Evolutionary conservation across 2,113 vertebrate genomes (phyloP).

Genomic region (Speoplatyrhinus poulsoni): DNA sequence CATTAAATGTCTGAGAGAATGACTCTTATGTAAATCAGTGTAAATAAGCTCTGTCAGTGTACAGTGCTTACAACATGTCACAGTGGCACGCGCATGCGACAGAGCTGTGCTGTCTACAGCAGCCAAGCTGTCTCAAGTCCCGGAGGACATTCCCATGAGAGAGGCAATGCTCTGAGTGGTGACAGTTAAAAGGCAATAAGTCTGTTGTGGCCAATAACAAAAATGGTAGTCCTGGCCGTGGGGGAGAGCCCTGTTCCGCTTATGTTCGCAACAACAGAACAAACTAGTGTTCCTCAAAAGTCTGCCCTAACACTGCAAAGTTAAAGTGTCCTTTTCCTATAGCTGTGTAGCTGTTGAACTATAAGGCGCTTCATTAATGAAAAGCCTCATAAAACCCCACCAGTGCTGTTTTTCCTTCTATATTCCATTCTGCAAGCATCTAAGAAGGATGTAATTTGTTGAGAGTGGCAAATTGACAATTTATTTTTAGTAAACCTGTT

Average conservation of each 20-base stretch:
- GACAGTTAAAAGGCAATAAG: constrained; percentile 76
- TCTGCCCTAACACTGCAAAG: constrained; percentile 33
- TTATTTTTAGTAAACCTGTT: constrained; percentile 60
- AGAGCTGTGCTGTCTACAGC: constrained; percentile 51
- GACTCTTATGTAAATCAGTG: constrained; percentile 26
- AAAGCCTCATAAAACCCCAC: constrained; percentile 45
- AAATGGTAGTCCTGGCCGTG: constrained; percentile 67
- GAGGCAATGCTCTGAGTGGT: constrained; percentile 66
- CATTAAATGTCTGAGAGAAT: constrained; percentile 11
- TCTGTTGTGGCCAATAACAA: constrained; percentile 63
- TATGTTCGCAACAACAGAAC: constrained; percentile 54
- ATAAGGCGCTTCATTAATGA: constrained; percentile 52
- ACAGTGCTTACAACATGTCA: constrained; percentile 46
- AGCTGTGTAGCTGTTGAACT: constrained; percentile 7
- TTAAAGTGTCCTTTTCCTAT: constrained; percentile 30
- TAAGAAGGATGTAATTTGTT: constrained; percentile 62
- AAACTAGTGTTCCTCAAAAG: constrained; percentile 37
- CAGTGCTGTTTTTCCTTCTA: constrained; percentile 26
- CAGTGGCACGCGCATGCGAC: constrained; percentile 47
- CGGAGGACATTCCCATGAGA: constrained; percentile 68
- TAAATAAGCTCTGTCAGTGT: constrained; percentile 25
- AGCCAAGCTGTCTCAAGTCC: constrained; percentile 57
- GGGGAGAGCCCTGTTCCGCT: constrained; percentile 57
- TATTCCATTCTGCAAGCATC: constrained; percentile 44
- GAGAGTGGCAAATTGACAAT: constrained; percentile 69